A percentile compares a stretch with the other conserved stretches of the same genome.
phyloP scores from a whole-genome alignment of 2,888 invertebrate genomes.

The Pollenia angustigena region DNA sequence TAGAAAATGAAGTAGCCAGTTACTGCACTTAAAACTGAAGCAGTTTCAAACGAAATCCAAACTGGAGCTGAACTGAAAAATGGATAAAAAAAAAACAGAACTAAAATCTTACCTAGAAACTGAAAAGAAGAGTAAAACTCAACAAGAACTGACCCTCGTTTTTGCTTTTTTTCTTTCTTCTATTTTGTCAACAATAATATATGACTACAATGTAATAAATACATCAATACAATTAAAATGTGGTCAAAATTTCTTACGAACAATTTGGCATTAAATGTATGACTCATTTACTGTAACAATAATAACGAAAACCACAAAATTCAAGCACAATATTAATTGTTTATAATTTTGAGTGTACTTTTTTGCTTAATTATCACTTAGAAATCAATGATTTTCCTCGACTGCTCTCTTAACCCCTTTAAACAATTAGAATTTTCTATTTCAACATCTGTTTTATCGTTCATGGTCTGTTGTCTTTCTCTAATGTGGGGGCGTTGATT shows the following conservation, averaged over 20 bases:
- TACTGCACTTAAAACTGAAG: no score
- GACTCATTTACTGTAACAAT: conserved; percentile 42
- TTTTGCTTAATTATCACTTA: conserved; percentile 26
- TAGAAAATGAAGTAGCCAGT: no score
- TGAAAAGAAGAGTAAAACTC: no score
- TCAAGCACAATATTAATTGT: conserved; percentile 52
- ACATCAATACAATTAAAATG: conserved; percentile 55
- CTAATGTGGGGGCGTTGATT: conserved; percentile 61
- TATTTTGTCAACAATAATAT: conserved; percentile 8
- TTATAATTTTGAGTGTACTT: conserved; percentile 21
- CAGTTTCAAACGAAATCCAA: no score
- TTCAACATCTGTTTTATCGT: conserved; percentile 27
- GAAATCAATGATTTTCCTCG: conserved; percentile 1
- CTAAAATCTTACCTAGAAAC: no score
- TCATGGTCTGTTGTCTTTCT: neutral
- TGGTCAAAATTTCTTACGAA: conserved; percentile 59
- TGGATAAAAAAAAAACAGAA: no score
- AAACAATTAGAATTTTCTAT: neutral
- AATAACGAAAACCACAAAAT: conserved; percentile 48
- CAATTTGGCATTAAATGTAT: conserved; percentile 47
- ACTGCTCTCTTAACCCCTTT: neutral
- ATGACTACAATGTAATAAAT: conserved; percentile 40
- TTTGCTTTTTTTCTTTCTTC: neutral
- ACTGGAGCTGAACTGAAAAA: no score
- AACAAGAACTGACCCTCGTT: neutral